Conservation (phyloP, 2,888 invertebrate species). For the Euplagia quadripunctaria region DNA sequence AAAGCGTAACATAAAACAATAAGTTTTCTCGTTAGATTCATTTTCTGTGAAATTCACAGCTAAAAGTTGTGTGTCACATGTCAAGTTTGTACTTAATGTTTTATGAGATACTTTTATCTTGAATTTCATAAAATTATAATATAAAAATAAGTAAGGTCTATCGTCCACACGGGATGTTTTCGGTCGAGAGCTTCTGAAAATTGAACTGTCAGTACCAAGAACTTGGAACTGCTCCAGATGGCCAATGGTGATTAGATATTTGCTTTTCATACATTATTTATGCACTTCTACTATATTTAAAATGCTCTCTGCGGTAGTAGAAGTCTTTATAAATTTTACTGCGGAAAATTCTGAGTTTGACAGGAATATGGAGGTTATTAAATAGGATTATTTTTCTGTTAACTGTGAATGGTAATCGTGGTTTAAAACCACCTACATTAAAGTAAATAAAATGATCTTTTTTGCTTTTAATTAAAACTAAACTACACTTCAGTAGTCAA, state of each 20-base stretch:
- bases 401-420: neutral
- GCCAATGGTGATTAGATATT: slow-evolving; percentile 60
- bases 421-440: neutral
- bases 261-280: slow-evolving; percentile 48
- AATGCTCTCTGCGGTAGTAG: neutral
- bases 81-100: too few species aligned
- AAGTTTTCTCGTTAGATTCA: too few species aligned
- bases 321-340: neutral
- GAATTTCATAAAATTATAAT: neutral
- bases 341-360: neutral
- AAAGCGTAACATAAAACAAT: too few species aligned
- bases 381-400: neutral
- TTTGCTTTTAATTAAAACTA: neutral
- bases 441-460: neutral
- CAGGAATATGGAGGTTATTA: neutral
- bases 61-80: too few species aligned
- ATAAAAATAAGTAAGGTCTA: neutral
- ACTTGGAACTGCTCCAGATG: slow-evolving; percentile 62
- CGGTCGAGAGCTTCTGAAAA: slow-evolving; percentile 57
- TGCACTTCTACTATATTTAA: slow-evolving; percentile 16
- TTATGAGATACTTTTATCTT: too few species aligned
- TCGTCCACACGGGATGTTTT: slow-evolving; percentile 16
- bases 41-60: too few species aligned
- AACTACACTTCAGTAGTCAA: neutral
- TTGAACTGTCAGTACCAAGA: slow-evolving; percentile 68